phyloP scores from a whole-genome alignment of 2,113 vertebrate species.

The Talpa occidentalis region DNA sequence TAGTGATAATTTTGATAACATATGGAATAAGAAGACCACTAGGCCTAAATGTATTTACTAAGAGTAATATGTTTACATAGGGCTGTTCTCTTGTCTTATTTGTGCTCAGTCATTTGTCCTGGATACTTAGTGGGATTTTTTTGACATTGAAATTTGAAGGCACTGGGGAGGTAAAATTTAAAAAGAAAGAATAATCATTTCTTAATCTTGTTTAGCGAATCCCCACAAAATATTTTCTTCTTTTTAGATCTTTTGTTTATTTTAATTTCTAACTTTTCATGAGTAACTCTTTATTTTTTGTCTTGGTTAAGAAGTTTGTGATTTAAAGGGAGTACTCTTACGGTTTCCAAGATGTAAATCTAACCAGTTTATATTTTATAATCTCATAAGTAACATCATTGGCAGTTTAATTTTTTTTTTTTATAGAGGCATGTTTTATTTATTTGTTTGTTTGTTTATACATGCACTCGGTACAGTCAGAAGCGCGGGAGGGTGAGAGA shows the following conservation, averaged over 20 bases:
- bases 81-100: not conserved
- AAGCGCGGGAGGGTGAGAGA: no score
- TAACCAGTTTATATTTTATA: constrained; percentile 50
- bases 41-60: not conserved
- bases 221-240: not conserved
- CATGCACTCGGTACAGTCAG: no score
- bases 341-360: constrained; percentile 21
- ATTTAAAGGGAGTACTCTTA: constrained; percentile 70
- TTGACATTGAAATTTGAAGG: constrained; percentile 7
- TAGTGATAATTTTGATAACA: not conserved
- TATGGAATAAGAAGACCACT: not conserved
- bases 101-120: not conserved
- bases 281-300: constrained; percentile 78
- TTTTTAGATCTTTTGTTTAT: constrained; percentile 70
- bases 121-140: not conserved
- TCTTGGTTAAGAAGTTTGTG: constrained; percentile 79
- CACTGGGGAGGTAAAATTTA: not conserved
- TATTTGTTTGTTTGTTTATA: no score
- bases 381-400: not conserved
- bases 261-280: constrained; percentile 82
- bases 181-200: constrained; percentile 56
- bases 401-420: not conserved
- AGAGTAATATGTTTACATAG: not conserved
- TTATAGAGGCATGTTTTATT: no score
- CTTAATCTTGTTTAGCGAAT: constrained; percentile 43